A percentile compares a stretch with the other conserved stretches of the same genome.
These are phyloP conservation scores for Caenorhabditis sinica DNA, from an alignment of 2,888 invertebrate species.

Conservation along the genomic window DNA sequence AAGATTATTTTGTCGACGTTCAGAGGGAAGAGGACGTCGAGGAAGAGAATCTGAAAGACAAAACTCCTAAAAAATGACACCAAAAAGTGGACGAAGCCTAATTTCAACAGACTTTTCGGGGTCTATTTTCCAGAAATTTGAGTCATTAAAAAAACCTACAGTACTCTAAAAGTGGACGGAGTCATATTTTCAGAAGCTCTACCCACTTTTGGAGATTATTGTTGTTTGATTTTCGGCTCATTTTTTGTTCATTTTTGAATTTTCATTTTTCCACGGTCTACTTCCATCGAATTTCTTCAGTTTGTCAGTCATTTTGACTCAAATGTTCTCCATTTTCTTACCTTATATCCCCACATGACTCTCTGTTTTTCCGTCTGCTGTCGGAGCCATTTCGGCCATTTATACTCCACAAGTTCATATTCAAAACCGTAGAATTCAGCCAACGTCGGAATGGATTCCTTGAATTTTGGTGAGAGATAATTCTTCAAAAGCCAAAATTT, in stretches of 20 bases:
- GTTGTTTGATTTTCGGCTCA: neutral
- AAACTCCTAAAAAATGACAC: too few species aligned
- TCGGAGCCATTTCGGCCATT: constrained; percentile 99
- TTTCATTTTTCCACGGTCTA: too few species aligned
- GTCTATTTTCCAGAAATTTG: neutral
- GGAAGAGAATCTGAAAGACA: constrained; percentile 90
- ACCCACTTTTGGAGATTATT: too few species aligned
- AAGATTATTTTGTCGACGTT: constrained; percentile 99
- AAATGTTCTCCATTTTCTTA: neutral
- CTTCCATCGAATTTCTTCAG: too few species aligned
- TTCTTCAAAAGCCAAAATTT: constrained; percentile 99
- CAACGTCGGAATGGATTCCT: constrained; percentile 96
- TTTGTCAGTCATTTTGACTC: neutral
- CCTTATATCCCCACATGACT: constrained; percentile 93
- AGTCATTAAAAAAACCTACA: too few species aligned
- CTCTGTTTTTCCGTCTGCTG: constrained; percentile 99
- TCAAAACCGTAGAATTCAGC: constrained; percentile 96
- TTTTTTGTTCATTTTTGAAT: too few species aligned
- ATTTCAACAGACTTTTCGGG: too few species aligned
- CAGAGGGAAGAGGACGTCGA: constrained; percentile 97
- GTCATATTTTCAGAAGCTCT: too few species aligned
- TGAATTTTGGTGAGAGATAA: constrained; percentile 96
- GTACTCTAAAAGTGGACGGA: too few species aligned
- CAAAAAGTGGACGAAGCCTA: too few species aligned
- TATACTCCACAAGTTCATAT: constrained; percentile 98